phyloP scores from a whole-genome alignment of 2,888 invertebrate species.

The Oscheius myriophilus region DNA sequence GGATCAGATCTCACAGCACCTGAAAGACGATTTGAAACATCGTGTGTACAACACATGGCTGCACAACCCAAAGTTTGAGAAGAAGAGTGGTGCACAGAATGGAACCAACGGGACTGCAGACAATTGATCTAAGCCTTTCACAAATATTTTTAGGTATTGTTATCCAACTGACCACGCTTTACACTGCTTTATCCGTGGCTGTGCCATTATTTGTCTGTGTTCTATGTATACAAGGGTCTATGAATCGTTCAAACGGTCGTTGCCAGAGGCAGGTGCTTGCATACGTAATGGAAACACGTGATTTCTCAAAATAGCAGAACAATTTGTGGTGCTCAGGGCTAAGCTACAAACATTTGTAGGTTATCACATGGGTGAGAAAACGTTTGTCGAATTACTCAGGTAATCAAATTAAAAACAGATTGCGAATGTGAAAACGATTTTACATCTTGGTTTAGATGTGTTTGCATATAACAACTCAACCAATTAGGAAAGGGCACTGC shows the following conservation, averaged over 20 bases:
- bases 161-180: constrained; percentile 7
- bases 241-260: constrained; percentile 7
- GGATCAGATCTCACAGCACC: constrained; percentile 51
- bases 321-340: too few relatives aligned
- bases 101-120: neutral
- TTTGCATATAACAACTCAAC: too few relatives aligned
- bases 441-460: too few relatives aligned
- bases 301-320: too few relatives aligned
- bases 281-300: too few relatives aligned
- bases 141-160: constrained; percentile 7
- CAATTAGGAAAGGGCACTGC: too few relatives aligned
- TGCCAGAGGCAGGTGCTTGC: too few relatives aligned
- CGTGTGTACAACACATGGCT: constrained; percentile 55
- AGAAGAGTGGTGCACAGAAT: constrained; percentile 10
- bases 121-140: constrained; percentile 2
- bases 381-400: too few relatives aligned
- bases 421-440: too few relatives aligned
- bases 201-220: constrained; percentile 14
- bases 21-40: constrained; percentile 52
- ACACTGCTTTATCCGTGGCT: constrained; percentile 16
- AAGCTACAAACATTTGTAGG: too few relatives aligned
- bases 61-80: constrained; percentile 47
- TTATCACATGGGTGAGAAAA: too few relatives aligned
- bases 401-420: too few relatives aligned
- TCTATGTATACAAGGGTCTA: constrained; percentile 9